phyloP scores from a whole-genome alignment of 2,797 vertebrate species.

The Alosa sapidissima region DNA sequence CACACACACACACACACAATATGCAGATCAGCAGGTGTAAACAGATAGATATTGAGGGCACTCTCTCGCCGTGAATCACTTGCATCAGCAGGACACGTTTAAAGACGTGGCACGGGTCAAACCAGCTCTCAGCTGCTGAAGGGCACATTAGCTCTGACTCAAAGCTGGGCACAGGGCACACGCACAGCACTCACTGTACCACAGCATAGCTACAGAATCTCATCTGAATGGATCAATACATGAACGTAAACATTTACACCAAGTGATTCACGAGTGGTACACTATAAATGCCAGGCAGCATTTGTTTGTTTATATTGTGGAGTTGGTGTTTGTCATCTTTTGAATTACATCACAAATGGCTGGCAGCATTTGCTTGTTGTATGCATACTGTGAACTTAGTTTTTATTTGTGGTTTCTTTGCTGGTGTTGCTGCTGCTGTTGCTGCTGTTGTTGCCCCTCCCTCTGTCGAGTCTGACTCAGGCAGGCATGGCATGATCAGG shows the following conservation, averaged over 20 bases:
- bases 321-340: not conserved
- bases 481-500: not conserved
- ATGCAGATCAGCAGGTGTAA: not conserved
- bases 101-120: not conserved
- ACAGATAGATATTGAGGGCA: not conserved
- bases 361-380: not conserved
- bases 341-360: not conserved
- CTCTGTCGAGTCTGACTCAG: not conserved
- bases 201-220: not conserved
- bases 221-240: not conserved
- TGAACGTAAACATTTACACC: not conserved
- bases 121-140: constrained; percentile 10
- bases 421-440: not conserved
- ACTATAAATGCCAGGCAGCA: too few species aligned
- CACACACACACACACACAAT: not conserved
- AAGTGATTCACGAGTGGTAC: not conserved
- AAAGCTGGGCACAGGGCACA: constrained; percentile 1
- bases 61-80: not conserved
- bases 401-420: not conserved
- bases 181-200: not conserved
- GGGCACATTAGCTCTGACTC: not conserved
- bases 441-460: constrained; percentile 4
- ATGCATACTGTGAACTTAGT: not conserved
- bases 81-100: constrained; percentile 19
- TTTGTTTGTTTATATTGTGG: too few species aligned